Evolutionary conservation across 2,797 vertebrate genomes (phyloP), one percentile per base, ranked within the genome.

Genomic region (Sandelia bainsii): DNA sequence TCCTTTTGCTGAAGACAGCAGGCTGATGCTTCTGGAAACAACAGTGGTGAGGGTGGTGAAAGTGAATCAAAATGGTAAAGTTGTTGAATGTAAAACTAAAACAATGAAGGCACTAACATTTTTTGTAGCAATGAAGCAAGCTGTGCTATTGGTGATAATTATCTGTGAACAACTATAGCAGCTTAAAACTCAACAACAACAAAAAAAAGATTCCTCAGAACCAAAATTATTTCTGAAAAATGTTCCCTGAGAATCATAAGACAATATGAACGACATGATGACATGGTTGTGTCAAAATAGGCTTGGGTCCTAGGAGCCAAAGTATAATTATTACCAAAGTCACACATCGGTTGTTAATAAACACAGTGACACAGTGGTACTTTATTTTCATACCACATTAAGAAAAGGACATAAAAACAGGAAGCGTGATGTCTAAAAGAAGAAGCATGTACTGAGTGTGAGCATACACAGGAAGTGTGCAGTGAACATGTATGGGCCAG

Each of bases 381-480:
- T 75, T 80, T 83, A 69, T 82, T 82, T 84, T 83, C 68, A 83
- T 77, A 79, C 69, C 76, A 62, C 69, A 75, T 82, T 75, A 79
- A 85, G 74, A 87, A 79, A 80, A 75, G 72, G 44, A 78, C 65
- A 61, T 84, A 50, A 87, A 93, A 93, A 93, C 87, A 91, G 92
- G 92, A 93, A 92, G 87, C 22, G 73, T 61, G 79, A 70, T 72
- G 51, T 83, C 83, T 90, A 89, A 93, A 93, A 91, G 84, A 64
- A 92, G 92, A 92, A 93, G 84, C 72, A 53, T 64, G 50, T 72
- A 84, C 84, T 56, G 51, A 85, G 84, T 25, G 76, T 77, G 70
- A 84, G 70, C 70, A 65, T 60, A 65, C 90, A 91, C 82, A 90
- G 92, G 92, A 93, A 92, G 87, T 1, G 49, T 79, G 88, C 81